phyloP scores from a whole-genome alignment of 2,797 vertebrate genomes.

The Centroberyx gerrardi region DNA sequence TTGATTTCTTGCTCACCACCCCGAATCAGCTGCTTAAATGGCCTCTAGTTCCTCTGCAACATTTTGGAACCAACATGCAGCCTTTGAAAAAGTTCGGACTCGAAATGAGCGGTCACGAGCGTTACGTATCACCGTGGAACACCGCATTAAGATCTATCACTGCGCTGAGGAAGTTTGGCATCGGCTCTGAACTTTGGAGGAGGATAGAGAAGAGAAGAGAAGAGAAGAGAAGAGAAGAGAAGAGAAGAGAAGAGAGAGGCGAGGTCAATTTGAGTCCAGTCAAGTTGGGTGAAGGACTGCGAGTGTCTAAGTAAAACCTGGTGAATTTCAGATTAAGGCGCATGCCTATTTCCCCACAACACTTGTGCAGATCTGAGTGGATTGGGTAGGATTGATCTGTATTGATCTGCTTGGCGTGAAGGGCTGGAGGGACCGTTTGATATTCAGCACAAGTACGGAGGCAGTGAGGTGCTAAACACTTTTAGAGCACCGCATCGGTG shows the following conservation, averaged over 20 bases:
- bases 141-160: slow-evolving; percentile 13
- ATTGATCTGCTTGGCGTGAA: slow-evolving; percentile 66
- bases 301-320: slow-evolving; percentile 19
- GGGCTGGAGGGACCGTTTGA: slow-evolving; percentile 67
- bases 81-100: slow-evolving; percentile 32
- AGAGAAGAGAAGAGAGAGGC: neutral
- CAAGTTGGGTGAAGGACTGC: slow-evolving; percentile 21
- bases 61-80: slow-evolving; percentile 3
- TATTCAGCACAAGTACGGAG: slow-evolving; percentile 68
- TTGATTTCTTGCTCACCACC: slow-evolving; percentile 32
- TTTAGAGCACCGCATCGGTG: slow-evolving; percentile 64
- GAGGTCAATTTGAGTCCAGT: slow-evolving; percentile 6
- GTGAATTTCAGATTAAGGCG: slow-evolving; percentile 38
- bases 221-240: neutral
- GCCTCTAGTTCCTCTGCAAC: slow-evolving; percentile 7
- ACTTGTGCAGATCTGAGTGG: slow-evolving; percentile 66
- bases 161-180: slow-evolving; percentile 5
- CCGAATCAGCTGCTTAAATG: slow-evolving; percentile 46
- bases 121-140: neutral
- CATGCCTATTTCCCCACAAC: slow-evolving; percentile 45
- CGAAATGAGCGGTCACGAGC: slow-evolving; percentile 4
- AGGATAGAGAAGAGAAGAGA: neutral
- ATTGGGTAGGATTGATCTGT: slow-evolving; percentile 71
- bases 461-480: slow-evolving; percentile 73
- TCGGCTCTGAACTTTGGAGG: neutral